A percentile compares a stretch with the other conserved stretches of the same genome.
Conservation (phyloP, 2,113 vertebrate species). For the Neogobius melanostomus region DNA sequence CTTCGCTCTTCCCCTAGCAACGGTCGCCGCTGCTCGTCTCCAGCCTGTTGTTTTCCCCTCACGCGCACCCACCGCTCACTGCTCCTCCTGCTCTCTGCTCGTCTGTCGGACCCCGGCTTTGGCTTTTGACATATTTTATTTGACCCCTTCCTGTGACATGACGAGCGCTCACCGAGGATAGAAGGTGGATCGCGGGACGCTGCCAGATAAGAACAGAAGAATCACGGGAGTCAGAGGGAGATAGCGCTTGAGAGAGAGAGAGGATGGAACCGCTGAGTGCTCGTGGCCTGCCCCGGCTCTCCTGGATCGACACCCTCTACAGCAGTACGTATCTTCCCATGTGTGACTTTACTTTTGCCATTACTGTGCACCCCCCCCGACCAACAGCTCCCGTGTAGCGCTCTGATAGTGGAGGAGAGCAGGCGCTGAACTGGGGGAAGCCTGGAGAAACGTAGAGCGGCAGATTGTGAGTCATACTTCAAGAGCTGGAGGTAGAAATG, state of each 20-base stretch:
- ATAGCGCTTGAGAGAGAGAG: slow-evolving; percentile 40
- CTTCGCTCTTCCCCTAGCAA: slow-evolving; percentile 75
- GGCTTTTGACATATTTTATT: slow-evolving; percentile 36
- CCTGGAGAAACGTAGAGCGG: slow-evolving; percentile 17
- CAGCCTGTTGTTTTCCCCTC: slow-evolving; percentile 67
- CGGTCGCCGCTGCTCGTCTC: slow-evolving; percentile 64
- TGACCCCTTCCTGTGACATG: slow-evolving; percentile 67
- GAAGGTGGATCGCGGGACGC: slow-evolving; percentile 8
- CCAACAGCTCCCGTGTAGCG: neutral
- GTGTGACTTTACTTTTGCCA: slow-evolving; percentile 18
- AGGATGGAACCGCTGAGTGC: slow-evolving; percentile 95
- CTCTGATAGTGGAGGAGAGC: neutral
- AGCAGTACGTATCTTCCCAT: slow-evolving; percentile 86
- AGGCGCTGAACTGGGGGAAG: slow-evolving; percentile 24
- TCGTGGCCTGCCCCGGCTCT: slow-evolving; percentile 91
- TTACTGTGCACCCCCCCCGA: slow-evolving; percentile 24
- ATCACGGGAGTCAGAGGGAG: slow-evolving; percentile 28
- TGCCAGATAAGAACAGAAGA: slow-evolving; percentile 20
- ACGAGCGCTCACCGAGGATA: slow-evolving; percentile 66
- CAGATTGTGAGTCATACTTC: slow-evolving; percentile 36
- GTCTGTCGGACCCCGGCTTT: slow-evolving; percentile 52
- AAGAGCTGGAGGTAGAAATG: slow-evolving; percentile 51
- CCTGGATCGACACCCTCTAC: slow-evolving; percentile 98
- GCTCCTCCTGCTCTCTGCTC: slow-evolving; percentile 16
- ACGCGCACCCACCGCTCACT: neutral